Evolutionary conservation across 2,113 vertebrate species (phyloP), one percentile per base, ranked within the genome.

Genomic region (Recurvirostra avosetta): DNA sequence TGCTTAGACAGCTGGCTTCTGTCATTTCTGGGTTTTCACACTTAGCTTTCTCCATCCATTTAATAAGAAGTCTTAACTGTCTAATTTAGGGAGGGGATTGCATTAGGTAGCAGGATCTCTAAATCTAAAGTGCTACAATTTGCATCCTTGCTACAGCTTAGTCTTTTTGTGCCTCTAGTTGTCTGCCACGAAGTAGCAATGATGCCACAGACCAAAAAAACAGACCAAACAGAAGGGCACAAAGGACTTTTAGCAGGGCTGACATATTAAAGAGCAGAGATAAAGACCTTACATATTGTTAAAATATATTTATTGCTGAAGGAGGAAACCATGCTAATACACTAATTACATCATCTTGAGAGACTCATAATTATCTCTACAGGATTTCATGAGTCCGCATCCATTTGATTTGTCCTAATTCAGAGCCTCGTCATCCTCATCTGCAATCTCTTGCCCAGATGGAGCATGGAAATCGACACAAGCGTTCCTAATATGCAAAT

Each of bases 371-470:
- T 97, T 97, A 97, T 95, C 96, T 96, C 77, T 82, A 12, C 58
- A 85, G 86, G 92, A 94, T 95, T 97, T 94, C 41, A 82, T 86
- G 94, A 96, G 82, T 91, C 84, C 0, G 6, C 91, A 95, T 92
- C 62, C 86, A 68, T 84, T 96, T 89, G 73, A 90, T 97, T 97
- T 91, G 58, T 82, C 93, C 91, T 93, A 94, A 94, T 97, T 96
- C 91, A 91, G 86, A 90, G 80, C 71, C 82, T 77, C 58, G 88
- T 95, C 84, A 91, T 90, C 71, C 53, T 92, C 93, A 90, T 95
- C 89, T 88, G 92, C 76, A 94, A 58, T 92, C 94, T 95, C 86
- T 77, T 92, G 27, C 92, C 80, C 81, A 90, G 87, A 91, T 87
- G 94, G 87, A 90, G 94, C 81, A 66, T 92, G 89, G 77, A 95